Evolutionary conservation across 2,797 vertebrate species (phyloP).

Genomic region (Tokudaia tokunoshimensis): DNA sequence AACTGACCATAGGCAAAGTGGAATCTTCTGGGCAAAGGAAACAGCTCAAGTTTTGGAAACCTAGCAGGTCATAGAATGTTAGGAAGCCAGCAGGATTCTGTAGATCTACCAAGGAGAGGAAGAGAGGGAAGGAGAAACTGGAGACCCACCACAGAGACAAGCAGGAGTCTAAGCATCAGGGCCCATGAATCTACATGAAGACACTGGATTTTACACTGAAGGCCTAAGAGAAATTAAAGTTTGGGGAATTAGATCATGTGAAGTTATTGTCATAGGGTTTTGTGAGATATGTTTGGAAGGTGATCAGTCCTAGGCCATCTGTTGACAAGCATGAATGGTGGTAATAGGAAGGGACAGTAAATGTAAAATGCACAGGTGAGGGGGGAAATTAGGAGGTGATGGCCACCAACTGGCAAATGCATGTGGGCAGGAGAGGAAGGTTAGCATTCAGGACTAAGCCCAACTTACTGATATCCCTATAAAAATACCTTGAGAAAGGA

Average conservation of each 20-base stretch:
- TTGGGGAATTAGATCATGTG: background rate
- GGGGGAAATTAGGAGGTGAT: background rate
- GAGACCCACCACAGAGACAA: fast-evolving
- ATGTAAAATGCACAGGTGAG: background rate
- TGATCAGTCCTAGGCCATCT: fast-evolving
- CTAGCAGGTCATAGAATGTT: background rate
- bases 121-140: background rate
- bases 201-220: background rate
- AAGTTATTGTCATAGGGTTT: background rate
- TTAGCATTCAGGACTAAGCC: background rate
- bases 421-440: background rate
- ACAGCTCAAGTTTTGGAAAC: background rate
- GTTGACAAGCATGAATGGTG: background rate
- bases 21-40: background rate
- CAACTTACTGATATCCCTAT: background rate
- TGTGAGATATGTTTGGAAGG: background rate
- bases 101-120: background rate
- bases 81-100: background rate
- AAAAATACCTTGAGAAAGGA: background rate
- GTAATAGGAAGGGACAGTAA: too few relatives aligned
- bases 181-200: too few relatives aligned
- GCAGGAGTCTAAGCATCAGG: background rate
- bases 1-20: background rate
- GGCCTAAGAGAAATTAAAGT: background rate
- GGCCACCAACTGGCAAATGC: fast-evolving